These are phyloP conservation scores for Proterorhinus semilunaris DNA, from an alignment of 2,113 vertebrate species.

Conservation along the genomic window DNA sequence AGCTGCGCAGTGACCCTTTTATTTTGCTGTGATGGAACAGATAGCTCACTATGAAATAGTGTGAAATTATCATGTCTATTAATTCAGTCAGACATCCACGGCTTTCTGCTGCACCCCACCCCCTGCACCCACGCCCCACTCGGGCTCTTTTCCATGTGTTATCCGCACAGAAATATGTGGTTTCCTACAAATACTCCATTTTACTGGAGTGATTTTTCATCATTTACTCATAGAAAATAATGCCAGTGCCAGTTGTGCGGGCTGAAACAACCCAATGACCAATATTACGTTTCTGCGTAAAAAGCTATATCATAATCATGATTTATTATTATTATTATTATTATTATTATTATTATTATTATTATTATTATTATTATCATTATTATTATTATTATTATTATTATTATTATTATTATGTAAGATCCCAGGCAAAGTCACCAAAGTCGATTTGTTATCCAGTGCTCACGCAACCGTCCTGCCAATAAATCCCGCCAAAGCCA, in stretches of 20 bases:
- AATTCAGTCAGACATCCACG: conserved; percentile 90
- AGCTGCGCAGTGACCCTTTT: conserved; percentile 97
- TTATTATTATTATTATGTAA: not conserved
- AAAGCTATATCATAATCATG: not conserved
- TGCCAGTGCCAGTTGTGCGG: conserved; percentile 21
- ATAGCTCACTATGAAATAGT: conserved; percentile 89
- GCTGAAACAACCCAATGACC: not conserved
- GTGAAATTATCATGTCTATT: conserved; percentile 99
- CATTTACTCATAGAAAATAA: conserved; percentile 64
- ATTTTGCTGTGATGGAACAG: conserved; percentile 86
- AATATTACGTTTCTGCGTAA: not conserved
- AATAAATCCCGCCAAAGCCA: conserved; percentile 32
- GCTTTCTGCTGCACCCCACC: conserved; percentile 56
- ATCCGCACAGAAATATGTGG: conserved; percentile 81
- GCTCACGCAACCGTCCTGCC: conserved; percentile 36
- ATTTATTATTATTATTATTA: not conserved
- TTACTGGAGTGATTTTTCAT: conserved; percentile 68
- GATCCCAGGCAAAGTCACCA: conserved; percentile 20
- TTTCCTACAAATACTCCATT: conserved; percentile 80
- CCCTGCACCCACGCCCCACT: conserved; percentile 37
- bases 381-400: conserved; percentile 12
- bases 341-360: conserved; percentile 8
- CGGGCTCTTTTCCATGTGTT: conserved; percentile 66
- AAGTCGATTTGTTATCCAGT: conserved; percentile 33
- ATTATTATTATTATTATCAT: conserved; percentile 1